Base-by-base conservation (phyloP, 2,797 vertebrate species). In the Leptatherina wallacei region DNA sequence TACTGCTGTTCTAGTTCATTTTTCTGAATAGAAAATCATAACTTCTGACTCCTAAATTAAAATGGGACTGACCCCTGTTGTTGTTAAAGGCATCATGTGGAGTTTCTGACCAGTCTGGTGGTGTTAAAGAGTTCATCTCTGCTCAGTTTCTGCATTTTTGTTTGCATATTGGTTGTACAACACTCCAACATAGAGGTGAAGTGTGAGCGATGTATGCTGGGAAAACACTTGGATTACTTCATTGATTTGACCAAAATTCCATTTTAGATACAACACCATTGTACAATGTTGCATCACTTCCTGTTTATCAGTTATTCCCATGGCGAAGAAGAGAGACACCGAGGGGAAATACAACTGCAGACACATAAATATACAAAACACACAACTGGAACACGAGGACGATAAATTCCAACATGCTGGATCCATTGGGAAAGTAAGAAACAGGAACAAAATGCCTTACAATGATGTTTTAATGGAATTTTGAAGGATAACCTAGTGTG, bases 401-500 rank as follows among this genome's bases (percentile, higher is more conserved):
- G 74, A 59, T 69, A 18, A 62, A 54, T 82, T 81, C 73, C 73
- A 52, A 49, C 89, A 92, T 91, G 89, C 90, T 90, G 85, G 88
- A 88, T 70, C 76, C 75, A 67, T 13, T 65, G 65, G 89, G 87
- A 75, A 93, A 94, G 94, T 87, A 94, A 92, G 90, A 91, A 94
- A 92, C 92, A 64, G 91, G 93, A 93, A 91, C 92, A 88, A 82
- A 89, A 90, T 92, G 92, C 89, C 91, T 94, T 94, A 92, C 89
- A 94, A 94, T 91, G 91, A 93, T 92, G 92, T 94, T 95, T 95
- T 94, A 94, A 94, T 93, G 93, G 93, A 92, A 93, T 94, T 94
- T 93, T 92, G 90, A 93, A 92, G 88, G 90, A 88, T 87, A 92
- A 87, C 84, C 90, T 91, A 91, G 85, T 81, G 87, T 89, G 91